Conservation (phyloP, 2,888 invertebrate species). For the Eupithecia insigniata region DNA sequence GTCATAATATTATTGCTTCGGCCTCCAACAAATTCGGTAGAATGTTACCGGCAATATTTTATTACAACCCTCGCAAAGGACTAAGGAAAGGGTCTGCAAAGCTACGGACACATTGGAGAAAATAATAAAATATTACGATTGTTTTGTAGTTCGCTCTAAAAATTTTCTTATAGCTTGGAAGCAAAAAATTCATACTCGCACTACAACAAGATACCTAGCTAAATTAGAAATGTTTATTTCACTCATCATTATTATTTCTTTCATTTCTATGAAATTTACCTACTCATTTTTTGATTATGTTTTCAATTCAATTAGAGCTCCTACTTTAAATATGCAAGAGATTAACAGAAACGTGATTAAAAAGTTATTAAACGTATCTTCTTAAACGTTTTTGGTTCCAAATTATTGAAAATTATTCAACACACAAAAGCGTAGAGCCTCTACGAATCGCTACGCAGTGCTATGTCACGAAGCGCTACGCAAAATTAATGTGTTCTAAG, state of each 20-base stretch:
- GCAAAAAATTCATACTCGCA: background rate
- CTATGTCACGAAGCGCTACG: constrained; percentile 19
- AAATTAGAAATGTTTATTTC: background rate
- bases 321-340: background rate
- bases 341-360: background rate
- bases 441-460: constrained; percentile 20
- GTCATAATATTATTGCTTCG: constrained; percentile 82
- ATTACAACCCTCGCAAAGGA: constrained; percentile 68
- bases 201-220: background rate
- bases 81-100: constrained; percentile 57
- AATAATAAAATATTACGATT: constrained; percentile 10
- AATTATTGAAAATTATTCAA: background rate
- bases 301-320: background rate
- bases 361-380: background rate
- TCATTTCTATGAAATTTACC: constrained; percentile 4
- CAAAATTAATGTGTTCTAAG: constrained; percentile 26
- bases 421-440: constrained; percentile 9
- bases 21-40: constrained; percentile 72
- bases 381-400: background rate
- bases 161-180: background rate
- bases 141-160: background rate
- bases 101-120: constrained; percentile 54
- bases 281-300: background rate
- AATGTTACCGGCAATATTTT: constrained; percentile 78
- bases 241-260: too few species aligned